These are phyloP conservation scores for Amblyraja radiata DNA, from an alignment of 2,797 vertebrate species.

Conservation along the genomic window DNA sequence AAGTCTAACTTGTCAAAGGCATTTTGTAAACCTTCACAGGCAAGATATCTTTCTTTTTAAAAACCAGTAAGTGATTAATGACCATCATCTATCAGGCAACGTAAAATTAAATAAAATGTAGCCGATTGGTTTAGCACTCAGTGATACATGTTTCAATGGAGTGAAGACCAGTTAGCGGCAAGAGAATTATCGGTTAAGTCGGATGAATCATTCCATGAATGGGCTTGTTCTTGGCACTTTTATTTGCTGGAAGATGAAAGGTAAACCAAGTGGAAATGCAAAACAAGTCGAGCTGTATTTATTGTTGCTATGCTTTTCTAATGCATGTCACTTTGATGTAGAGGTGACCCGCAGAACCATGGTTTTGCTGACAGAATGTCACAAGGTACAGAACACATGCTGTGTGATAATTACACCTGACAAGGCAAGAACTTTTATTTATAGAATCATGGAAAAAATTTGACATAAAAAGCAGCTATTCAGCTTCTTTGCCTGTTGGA, in stretches of 20 bases:
- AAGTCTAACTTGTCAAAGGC: neutral
- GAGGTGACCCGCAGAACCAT: neutral
- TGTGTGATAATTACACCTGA: neutral
- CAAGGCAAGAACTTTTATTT: neutral
- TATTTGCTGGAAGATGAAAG: constrained; percentile 4
- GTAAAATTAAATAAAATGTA: neutral
- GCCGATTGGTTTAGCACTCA: neutral
- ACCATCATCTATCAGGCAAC: neutral
- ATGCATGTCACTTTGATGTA: constrained; percentile 35
- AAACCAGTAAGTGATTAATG: neutral
- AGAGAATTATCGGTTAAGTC: neutral
- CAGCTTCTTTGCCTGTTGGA: too few relatives aligned
- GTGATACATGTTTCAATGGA: neutral
- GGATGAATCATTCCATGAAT: neutral
- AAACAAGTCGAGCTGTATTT: constrained; percentile 22
- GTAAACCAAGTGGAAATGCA: constrained; percentile 1
- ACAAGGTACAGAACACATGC: neutral
- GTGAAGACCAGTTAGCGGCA: neutral
- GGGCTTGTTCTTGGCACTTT: neutral
- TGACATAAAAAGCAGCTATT: too few relatives aligned
- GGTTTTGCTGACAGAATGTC: constrained; percentile 29
- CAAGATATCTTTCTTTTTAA: neutral
- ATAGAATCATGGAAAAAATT: neutral
- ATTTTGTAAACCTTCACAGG: neutral
- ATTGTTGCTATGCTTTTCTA: neutral